phyloP scores from a whole-genome alignment of 1,140 invertebrate genomes.

The Halesus radiatus region DNA sequence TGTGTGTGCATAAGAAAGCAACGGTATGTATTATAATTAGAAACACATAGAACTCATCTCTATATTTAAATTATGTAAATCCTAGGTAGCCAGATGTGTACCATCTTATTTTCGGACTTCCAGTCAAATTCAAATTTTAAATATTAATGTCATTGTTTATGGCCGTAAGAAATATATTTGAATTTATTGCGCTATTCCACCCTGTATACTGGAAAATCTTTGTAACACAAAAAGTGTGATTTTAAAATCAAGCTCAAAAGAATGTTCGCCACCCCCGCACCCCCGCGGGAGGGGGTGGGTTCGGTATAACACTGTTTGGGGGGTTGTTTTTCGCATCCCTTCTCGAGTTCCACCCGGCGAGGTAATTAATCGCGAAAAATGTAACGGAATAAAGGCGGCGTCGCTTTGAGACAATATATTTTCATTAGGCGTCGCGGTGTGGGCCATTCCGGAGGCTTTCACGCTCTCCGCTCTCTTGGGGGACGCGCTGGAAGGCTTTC shows the following conservation, averaged over 20 bases:
- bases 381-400: constrained; percentile 43
- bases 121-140: not conserved
- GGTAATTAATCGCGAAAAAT: constrained; percentile 58
- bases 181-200: no score
- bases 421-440: constrained; percentile 51
- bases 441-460: constrained; percentile 45
- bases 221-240: not conserved
- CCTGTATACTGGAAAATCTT: no score
- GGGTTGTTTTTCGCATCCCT: not conserved
- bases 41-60: no score
- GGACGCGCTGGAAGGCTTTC: not conserved
- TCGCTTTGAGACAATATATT: constrained; percentile 52
- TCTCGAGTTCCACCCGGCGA: constrained; percentile 50
- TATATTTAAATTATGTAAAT: no score
- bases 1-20: no score
- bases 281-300: not conserved
- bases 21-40: no score
- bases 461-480: not conserved
- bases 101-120: not conserved
- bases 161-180: no score
- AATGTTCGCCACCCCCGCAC: not conserved
- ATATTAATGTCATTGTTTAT: not conserved
- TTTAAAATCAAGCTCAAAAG: constrained; percentile 3
- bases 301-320: no score
- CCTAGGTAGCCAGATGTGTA: no score